Conservation (phyloP, 2,888 invertebrate species). For the Mimachlamys varia region DNA sequence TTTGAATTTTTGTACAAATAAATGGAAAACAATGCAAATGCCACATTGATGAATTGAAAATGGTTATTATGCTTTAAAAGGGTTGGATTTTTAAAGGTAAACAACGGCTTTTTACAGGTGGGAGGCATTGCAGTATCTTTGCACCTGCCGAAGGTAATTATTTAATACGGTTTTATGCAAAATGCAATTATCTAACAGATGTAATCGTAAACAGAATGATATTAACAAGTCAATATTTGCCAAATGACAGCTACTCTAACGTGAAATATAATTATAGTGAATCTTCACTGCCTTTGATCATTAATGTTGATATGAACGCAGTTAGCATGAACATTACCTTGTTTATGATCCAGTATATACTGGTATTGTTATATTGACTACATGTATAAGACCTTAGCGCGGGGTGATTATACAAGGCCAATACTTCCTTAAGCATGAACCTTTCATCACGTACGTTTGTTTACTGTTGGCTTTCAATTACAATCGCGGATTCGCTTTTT, state of each 20-base stretch:
- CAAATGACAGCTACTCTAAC: neutral
- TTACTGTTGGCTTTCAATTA: too few species aligned
- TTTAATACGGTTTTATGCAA: neutral
- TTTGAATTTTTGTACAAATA: neutral
- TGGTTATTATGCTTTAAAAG: neutral
- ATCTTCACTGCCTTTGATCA: neutral
- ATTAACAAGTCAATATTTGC: neutral
- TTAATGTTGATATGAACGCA: neutral
- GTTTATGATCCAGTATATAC: neutral
- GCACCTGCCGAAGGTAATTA: neutral
- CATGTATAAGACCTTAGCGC: neutral
- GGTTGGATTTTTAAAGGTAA: neutral
- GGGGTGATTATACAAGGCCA: neutral
- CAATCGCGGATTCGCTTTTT: neutral
- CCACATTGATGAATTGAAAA: neutral
- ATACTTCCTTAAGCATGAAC: neutral
- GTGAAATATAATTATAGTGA: neutral
- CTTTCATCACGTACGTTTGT: neutral
- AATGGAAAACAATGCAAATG: neutral
- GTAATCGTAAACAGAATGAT: neutral
- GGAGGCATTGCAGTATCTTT: neutral
- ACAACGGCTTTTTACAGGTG: neutral
- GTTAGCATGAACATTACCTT: neutral
- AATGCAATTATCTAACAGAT: slow-evolving; percentile 18
- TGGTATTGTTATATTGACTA: neutral